Conservation (phyloP, 2,797 vertebrate species). For the Myotis vivesi region DNA sequence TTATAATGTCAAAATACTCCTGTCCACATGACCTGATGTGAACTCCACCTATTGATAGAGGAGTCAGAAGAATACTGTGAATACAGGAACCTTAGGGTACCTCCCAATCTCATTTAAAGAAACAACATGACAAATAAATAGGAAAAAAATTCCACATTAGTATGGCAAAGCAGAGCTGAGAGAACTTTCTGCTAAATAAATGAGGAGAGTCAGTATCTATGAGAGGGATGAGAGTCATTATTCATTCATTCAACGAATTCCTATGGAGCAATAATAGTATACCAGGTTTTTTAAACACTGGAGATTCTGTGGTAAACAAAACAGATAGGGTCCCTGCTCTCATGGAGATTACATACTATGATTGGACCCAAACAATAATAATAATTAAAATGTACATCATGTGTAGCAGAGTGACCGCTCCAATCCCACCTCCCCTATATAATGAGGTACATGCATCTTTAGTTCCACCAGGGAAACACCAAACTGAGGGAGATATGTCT, state of each 20-base stretch:
- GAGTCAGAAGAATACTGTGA: not conserved
- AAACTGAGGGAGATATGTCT: not conserved
- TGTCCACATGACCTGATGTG: not conserved
- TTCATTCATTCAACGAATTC: conserved; percentile 7
- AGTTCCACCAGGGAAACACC: not conserved
- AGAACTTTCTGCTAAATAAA: conserved; percentile 6
- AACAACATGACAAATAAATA: not conserved
- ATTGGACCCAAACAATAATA: not conserved
- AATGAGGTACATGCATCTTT: not conserved
- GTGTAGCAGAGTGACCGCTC: not conserved
- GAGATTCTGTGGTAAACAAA: conserved; percentile 15
- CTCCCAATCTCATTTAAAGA: not conserved
- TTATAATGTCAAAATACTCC: conserved; percentile 18
- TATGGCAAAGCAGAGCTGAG: not conserved
- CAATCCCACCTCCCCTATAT: not conserved
- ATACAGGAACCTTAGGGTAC: not conserved
- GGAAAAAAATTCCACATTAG: not conserved
- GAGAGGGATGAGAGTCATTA: not conserved
- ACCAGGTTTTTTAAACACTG: not conserved
- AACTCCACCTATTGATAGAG: not conserved
- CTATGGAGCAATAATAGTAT: not conserved
- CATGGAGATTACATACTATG: not conserved
- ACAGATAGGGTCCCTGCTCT: not conserved
- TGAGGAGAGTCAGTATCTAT: not conserved
- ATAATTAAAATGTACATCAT: not conserved